phyloP scores from a whole-genome alignment of 2,888 invertebrate species.

The Dastarcus helophoroides region DNA sequence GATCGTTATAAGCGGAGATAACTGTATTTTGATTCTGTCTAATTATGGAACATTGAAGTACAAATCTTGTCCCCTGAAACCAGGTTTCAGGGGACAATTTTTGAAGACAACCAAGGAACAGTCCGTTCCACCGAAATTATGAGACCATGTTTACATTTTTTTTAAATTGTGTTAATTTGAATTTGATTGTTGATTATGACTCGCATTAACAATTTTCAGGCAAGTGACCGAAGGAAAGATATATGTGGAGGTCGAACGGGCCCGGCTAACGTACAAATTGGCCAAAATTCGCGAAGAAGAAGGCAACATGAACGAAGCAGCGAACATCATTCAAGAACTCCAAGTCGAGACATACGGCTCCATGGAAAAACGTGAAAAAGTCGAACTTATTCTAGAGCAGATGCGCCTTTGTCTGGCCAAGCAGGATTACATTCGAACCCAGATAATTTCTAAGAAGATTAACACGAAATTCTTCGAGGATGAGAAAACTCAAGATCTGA shows the following conservation, averaged over 20 bases:
- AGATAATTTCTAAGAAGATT: slow-evolving; percentile 98
- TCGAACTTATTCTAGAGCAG: slow-evolving; percentile 94
- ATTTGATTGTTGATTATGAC: no score
- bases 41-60: no score
- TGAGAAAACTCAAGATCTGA: slow-evolving; percentile 53
- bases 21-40: no score
- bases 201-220: slow-evolving; percentile 17
- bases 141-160: no score
- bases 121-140: no score
- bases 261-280: slow-evolving; percentile 83
- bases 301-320: slow-evolving; percentile 78
- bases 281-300: slow-evolving; percentile 77
- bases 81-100: no score
- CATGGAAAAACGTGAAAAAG: slow-evolving; percentile 96
- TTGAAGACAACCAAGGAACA: no score
- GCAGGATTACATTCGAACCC: slow-evolving; percentile 92
- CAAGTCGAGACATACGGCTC: slow-evolving; percentile 98
- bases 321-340: slow-evolving; percentile 88
- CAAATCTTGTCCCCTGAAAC: no score
- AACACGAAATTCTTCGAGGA: slow-evolving; percentile 95
- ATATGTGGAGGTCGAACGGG: slow-evolving; percentile 99
- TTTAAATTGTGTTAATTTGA: no score
- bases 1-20: neutral
- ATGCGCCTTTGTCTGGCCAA: slow-evolving; percentile 94
- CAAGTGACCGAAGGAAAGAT: slow-evolving; percentile 97